Base-by-base conservation (phyloP, 2,797 vertebrate species). In the Nannoperca obscura region DNA sequence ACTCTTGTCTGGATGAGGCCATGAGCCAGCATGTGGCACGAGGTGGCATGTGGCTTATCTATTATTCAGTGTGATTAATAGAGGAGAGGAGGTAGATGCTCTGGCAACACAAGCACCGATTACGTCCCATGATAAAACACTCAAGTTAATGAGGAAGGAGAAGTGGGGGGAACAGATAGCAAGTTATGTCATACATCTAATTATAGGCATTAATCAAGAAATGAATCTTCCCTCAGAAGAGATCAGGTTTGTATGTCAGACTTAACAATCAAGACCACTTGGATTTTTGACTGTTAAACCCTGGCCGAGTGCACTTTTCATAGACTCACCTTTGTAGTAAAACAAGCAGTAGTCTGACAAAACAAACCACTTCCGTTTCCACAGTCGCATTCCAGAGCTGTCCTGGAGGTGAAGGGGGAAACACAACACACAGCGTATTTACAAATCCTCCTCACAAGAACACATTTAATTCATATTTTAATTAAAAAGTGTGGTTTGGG, bases 351-450 rank as follows among this genome's bases (percentile, higher is more conserved):
- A 98, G 94, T 99, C 98, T 20, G 98, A 97, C 78, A 99, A 96
- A 92, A 99, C 98, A 91, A 99, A 99, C 98, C 98, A 99, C 80
- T 98, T 96, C 80, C 98, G 94, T 86, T 99, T 99, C 98, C 98
- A 99, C 30, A 99, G 95, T 67, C 97, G 95, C 98, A 99, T 99
- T 84, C 98, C 98, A 85, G 98, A 98, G 91, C 98, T 98, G 95
- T 99, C 98, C 98, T 99, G 92, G 77, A 95, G 94, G 81, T 89
- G 49, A 82, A 72, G 46, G 68, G 76, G 68, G 60, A 76, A 76
- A 88, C 6, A 11, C 71, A 83, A 75, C 49, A 71, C 62, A 81
- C 24, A 60, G 73, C 50, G 59, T 59, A 68, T 82, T 91, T 76
- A 83, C 69, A 85, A 84, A 62, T 54, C 22, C 71, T 69, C 36